These are phyloP conservation scores for Ichneumoninae sp. DNA, from an alignment of 2,888 invertebrate species.

Conservation along the genomic window DNA sequence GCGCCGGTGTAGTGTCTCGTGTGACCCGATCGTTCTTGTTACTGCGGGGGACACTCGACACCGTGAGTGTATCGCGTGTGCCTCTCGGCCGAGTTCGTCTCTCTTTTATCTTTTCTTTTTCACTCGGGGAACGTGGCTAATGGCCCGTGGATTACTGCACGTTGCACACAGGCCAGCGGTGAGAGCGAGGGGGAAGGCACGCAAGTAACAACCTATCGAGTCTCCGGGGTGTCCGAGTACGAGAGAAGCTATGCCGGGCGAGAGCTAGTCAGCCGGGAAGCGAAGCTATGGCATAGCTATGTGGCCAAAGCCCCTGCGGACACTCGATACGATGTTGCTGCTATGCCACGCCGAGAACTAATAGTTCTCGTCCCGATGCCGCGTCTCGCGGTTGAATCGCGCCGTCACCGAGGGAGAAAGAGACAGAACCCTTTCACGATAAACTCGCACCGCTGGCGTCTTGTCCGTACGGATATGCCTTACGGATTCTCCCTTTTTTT, in stretches of 20 bases:
- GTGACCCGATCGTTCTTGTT: constrained; percentile 75
- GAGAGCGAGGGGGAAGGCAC: constrained; percentile 45
- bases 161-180: constrained; percentile 51
- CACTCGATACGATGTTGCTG: constrained; percentile 51
- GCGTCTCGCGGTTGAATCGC: constrained; percentile 25
- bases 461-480: constrained; percentile 22
- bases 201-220: constrained; percentile 64
- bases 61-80: constrained; percentile 80
- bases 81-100: constrained; percentile 59
- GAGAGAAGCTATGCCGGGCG: constrained; percentile 37
- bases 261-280: constrained; percentile 53
- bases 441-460: constrained; percentile 43
- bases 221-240: constrained; percentile 59
- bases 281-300: constrained; percentile 33
- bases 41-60: constrained; percentile 79
- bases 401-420: constrained; percentile 5
- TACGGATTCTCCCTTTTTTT: constrained; percentile 24
- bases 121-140: constrained; percentile 78
- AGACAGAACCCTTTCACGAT: constrained; percentile 40
- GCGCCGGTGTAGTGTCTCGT: constrained; percentile 79
- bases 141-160: constrained; percentile 80
- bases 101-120: constrained; percentile 42
- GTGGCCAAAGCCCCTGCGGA: constrained; percentile 40
- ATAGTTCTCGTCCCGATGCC: constrained; percentile 46
- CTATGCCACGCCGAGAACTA: constrained; percentile 28